Base-by-base conservation (phyloP, 2,888 invertebrate species). In the Halocaridina rubra region DNA sequence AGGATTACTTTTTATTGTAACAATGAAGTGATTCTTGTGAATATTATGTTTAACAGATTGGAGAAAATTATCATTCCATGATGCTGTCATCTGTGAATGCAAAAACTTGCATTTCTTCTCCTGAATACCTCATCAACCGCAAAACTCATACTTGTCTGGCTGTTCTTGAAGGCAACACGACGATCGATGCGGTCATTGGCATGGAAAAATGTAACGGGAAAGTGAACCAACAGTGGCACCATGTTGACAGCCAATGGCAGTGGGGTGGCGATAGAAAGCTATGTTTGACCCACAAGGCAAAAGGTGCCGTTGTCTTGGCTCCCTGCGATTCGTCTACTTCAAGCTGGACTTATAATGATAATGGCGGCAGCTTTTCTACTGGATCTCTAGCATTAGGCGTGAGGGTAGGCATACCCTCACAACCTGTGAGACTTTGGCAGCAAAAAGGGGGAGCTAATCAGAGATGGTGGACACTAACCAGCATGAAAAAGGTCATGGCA, bases 391-490 rank as follows among this genome's bases (percentile, higher is more conserved):
- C n/a, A n/a, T n/a, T n/a, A n/a, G n/a, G n/a, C n/a, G n/a, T n/a
- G n/a, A n/a, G n/a, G n/a, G n/a, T n/a, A n/a, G n/a, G n/a, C n/a
- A n/a, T n/a, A n/a, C n/a, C n/a, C n/a, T n/a, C n/a, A n/a, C n/a
- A 13, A 80, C 59, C 24, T 16, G 24, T 13, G 72, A 72, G 5
- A 22, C 71, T 0, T 59, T 80, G 57, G 71, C 71, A 30, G 57
- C 72, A 3, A 72, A 71, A 3, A 71, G 71, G n/a, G 22, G 10
- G 3, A 32, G 59, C 19, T 16, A 13, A 80, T 30, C 72, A 80
- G 59, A 72, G 72, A n/a, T 80, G 80, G 80, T 80, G 80, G 80
- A 71, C 29, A n/a, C 33, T 80, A 22, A 72, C 80, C 16, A 16
- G n/a, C n/a, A n/a, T n/a, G n/a, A n/a, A n/a, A n/a, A n/a, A 29